Base-by-base conservation (phyloP, 2,113 vertebrate species). In the Seriola aureovittata region DNA sequence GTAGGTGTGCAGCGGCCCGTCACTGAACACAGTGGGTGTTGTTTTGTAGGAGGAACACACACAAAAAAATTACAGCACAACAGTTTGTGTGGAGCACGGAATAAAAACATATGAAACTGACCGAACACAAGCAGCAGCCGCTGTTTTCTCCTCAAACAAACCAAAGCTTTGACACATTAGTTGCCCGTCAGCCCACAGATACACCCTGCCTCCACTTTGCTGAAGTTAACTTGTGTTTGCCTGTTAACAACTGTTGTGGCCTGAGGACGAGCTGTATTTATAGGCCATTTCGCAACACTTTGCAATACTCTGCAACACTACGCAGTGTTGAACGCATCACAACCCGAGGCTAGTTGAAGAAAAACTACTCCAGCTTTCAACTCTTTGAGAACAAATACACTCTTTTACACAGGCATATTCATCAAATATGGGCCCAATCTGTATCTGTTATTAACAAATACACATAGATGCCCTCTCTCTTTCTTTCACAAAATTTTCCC, bases 201-300 rank as follows among this genome's bases (percentile, higher is more conserved):
- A 3, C 57, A 64, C 40, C 44, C 71, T 6, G 71, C 60, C 68
- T 82, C 65, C 80, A 59, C 69, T 84, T 46, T 1, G 50, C 84
- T 71, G 29, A 72, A 86, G 79, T 78, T 48, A 80, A 78, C 82
- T 88, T 75, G 44, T 69, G 72, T 75, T 74, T 75, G 44, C 21
- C 62, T 71, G 59, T 36, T 70, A 48, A 71, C 60, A 38, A 19
- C 46, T 36, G 62, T 2, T 32, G 36, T 38, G 62, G 75, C 89
- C 89, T 29, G 48, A 80, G 74, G 78, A 88, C 23, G 21, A 73
- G 63, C 70, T 69, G 78, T 79, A 79, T 90, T 88, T 83, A 66
- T 78, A 82, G 70, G 76, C 76, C 16, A 36, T 78, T 91, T 79
- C 85, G 88, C 85, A 90, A 89, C 75, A 77, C 48, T 82, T 84